Evolutionary conservation across 2,113 vertebrate species (phyloP), one percentile per base, ranked within the genome.

Genomic region (Lophochroa leadbeateri): DNA sequence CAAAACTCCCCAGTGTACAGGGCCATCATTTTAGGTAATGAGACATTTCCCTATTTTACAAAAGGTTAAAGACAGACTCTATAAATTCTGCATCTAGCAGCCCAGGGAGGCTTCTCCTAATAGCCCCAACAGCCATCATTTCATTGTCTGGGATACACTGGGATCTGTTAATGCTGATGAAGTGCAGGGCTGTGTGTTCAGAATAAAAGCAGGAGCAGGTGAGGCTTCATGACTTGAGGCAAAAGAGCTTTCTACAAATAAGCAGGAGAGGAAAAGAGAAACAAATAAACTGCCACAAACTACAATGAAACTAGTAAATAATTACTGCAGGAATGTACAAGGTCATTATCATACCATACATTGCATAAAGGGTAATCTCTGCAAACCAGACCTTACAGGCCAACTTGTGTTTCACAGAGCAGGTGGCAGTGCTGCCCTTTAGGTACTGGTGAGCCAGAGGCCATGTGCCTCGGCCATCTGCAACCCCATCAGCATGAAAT

Each of bases 1-100:
- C 81, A 71, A 71, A 95, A 91, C 58, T 94, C 88, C 93, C 90
- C 63, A 37, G 78, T 88, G 97, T 78, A 67, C 86, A 91, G 77
- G 50, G 60, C 94, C 97, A 95, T 97, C 92, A 90, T 96, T 97
- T 96, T 57, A 88, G 79, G 74, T 97, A 98, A 97, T 93, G 88
- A 98, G 97, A 94, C 67, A 55, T 91, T 85, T 95, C 96, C 96
- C 69, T 78, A 78, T 94, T 95, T 90, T 91, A 61, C 18, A 61
- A 82, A 94, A 97, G 91, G 96, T 96, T 97, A 92, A 81, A 79
- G 88, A 78, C 72, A 97, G 92, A 67, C 71, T 93, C 72, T 44
- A 92, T 97, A 96, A 96, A 97, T 97, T 91, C 94, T 94, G 77
- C 52, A 95, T 71, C 95, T 94, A 94, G 76, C 82, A 82, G 93